Conservation (phyloP, 2,888 invertebrate species). For the Dendrolimus houi region DNA sequence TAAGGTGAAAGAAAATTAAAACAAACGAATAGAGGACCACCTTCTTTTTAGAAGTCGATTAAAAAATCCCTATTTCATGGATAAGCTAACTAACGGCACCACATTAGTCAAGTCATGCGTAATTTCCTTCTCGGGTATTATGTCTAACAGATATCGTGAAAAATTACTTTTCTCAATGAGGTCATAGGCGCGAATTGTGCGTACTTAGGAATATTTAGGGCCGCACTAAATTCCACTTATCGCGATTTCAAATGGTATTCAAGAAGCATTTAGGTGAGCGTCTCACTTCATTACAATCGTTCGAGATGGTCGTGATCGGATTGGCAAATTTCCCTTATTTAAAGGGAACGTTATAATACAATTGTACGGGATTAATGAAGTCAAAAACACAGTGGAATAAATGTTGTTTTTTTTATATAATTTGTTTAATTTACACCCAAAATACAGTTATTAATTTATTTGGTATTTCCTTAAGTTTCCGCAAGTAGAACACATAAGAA, state of each 20-base stretch:
- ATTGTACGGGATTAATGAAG: slow-evolving; percentile 12
- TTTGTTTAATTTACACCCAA: no score
- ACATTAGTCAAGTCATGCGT: neutral
- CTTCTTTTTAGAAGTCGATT: no score
- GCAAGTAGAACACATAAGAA: no score
- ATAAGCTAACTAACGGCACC: no score
- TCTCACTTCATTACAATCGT: slow-evolving; percentile 55
- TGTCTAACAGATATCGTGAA: slow-evolving; percentile 7
- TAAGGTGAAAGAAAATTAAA: no score
- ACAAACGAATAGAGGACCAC: no score
- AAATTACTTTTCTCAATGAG: slow-evolving; percentile 12
- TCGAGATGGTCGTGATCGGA: slow-evolving; percentile 41
- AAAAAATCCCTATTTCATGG: no score
- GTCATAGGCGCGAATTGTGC: slow-evolving; percentile 14
- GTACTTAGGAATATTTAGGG: slow-evolving; percentile 38
- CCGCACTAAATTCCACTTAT: slow-evolving; percentile 58
- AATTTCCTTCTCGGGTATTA: slow-evolving; percentile 2
- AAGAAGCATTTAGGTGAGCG: slow-evolving; percentile 55
- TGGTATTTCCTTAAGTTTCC: no score
- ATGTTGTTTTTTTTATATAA: no score
- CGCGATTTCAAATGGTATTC: slow-evolving; percentile 59
- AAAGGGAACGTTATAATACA: slow-evolving; percentile 29
- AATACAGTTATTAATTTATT: no score
- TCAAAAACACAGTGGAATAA: no score
- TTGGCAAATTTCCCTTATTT: slow-evolving; percentile 45